These are phyloP conservation scores for Rapana venosa DNA, from an alignment of 2,888 invertebrate species.

Conservation along the genomic window DNA sequence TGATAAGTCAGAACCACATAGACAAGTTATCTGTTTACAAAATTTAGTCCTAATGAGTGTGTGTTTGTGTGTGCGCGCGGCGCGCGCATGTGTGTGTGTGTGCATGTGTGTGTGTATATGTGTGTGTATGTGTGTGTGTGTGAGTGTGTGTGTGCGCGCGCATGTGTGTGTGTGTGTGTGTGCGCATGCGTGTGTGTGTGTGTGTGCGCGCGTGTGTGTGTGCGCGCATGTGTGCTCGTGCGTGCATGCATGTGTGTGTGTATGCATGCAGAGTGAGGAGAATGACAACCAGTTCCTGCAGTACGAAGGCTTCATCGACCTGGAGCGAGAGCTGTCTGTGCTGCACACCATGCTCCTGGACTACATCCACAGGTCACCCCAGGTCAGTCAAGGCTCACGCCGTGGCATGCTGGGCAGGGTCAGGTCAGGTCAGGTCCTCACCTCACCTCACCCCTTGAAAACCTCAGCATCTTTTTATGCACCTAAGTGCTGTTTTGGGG, in stretches of 20 bases:
- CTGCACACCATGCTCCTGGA: conserved; percentile 86
- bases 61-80: too few relatives aligned
- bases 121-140: neutral
- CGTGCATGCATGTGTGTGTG: neutral
- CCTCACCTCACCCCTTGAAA: too few relatives aligned
- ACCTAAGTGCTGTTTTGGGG: too few relatives aligned
- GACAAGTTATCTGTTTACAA: too few relatives aligned
- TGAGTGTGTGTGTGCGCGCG: too few relatives aligned
- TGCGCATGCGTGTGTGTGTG: neutral
- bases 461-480: too few relatives aligned
- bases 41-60: too few relatives aligned
- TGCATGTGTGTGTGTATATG: neutral
- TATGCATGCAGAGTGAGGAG: conserved; percentile 59
- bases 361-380: conserved; percentile 65
- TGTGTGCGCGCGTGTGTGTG: neutral
- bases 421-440: too few relatives aligned
- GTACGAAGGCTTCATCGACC: conserved; percentile 90
- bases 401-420: too few relatives aligned
- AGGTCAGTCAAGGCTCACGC: conserved; percentile 53
- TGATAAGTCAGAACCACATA: too few relatives aligned
- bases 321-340: conserved; percentile 91
- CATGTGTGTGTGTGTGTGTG: neutral
- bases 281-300: conserved; percentile 66
- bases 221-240: conserved; percentile 2
- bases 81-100: neutral